These are phyloP conservation scores for Aldrovandia affinis DNA, from an alignment of 2,797 vertebrate species.

Conservation along the genomic window DNA sequence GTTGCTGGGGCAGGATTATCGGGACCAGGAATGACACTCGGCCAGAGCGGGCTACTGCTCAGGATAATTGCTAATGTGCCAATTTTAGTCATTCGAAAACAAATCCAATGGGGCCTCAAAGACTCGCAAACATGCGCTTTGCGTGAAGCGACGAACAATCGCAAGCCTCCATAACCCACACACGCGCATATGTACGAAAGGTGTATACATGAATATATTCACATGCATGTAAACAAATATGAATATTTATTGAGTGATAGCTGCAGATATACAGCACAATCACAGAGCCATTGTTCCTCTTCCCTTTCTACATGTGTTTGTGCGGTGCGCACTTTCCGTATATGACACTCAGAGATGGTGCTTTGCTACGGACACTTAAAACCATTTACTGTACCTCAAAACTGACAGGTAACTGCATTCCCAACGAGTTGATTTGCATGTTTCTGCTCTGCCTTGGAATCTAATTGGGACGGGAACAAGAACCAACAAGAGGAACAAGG, in stretches of 20 bases:
- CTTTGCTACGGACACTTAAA: not conserved
- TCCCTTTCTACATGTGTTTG: not conserved
- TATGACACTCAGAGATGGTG: not conserved
- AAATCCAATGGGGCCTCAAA: not conserved
- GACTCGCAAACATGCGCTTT: not conserved
- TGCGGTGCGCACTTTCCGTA: not conserved
- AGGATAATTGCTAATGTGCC: not conserved
- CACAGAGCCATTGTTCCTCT: not conserved
- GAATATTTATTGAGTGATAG: not conserved
- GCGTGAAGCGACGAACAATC: not conserved
- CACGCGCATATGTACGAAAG: not conserved
- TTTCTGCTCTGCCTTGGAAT: not conserved
- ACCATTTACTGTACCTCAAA: not conserved
- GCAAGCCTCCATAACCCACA: not conserved
- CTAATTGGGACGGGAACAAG: conserved; percentile 16
- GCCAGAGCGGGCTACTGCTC: not conserved
- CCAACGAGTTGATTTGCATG: not conserved
- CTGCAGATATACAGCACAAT: not conserved
- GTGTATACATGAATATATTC: not conserved
- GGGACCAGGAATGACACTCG: not conserved
- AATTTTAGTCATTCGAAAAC: not conserved
- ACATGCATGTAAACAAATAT: not conserved
- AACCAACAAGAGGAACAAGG: conserved; percentile 11
- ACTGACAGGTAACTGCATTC: not conserved
- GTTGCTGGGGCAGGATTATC: not conserved